phyloP scores from a whole-genome alignment of 2,888 invertebrate genomes.

The Laspeyria flexula region DNA sequence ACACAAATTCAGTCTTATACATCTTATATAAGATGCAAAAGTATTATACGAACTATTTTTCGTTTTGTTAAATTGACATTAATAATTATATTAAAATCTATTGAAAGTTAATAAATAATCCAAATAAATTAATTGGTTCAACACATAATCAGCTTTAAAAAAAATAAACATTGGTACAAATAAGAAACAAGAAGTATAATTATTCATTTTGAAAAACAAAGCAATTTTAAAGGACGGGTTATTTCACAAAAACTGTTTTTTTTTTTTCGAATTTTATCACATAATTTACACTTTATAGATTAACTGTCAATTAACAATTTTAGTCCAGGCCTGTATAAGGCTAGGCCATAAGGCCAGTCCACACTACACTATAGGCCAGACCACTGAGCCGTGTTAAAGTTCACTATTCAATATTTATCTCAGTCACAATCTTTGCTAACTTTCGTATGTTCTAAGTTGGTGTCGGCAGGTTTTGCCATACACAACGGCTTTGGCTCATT shows the following conservation, averaged over 20 bases:
- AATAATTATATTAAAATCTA: constrained; percentile 32
- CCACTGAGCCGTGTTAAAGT: constrained; percentile 6
- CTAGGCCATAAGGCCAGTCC: constrained; percentile 12
- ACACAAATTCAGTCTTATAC: constrained; percentile 72
- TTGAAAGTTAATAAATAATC: background rate
- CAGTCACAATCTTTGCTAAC: constrained; percentile 56
- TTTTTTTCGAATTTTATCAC: constrained; percentile 34
- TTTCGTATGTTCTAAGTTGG: constrained; percentile 56
- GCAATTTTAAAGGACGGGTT: constrained; percentile 37
- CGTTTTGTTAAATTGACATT: constrained; percentile 60
- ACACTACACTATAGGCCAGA: constrained; percentile 7
- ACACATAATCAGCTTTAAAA: background rate
- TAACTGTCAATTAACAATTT: constrained; percentile 8
- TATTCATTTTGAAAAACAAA: constrained; percentile 1
- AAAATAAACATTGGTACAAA: constrained; percentile 8
- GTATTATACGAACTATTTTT: constrained; percentile 45
- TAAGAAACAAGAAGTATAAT: constrained; percentile 4
- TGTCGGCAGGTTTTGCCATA: constrained; percentile 62
- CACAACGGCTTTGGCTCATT: constrained; percentile 53
- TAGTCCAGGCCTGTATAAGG: constrained; percentile 11
- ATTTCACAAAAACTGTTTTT: constrained; percentile 21
- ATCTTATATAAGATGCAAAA: constrained; percentile 60
- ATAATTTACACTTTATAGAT: constrained; percentile 23
- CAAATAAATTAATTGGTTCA: constrained; percentile 4
- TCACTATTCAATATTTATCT: constrained; percentile 33